Conservation (phyloP, 2,113 vertebrate species). For the Muntiacus muntjak region DNA sequence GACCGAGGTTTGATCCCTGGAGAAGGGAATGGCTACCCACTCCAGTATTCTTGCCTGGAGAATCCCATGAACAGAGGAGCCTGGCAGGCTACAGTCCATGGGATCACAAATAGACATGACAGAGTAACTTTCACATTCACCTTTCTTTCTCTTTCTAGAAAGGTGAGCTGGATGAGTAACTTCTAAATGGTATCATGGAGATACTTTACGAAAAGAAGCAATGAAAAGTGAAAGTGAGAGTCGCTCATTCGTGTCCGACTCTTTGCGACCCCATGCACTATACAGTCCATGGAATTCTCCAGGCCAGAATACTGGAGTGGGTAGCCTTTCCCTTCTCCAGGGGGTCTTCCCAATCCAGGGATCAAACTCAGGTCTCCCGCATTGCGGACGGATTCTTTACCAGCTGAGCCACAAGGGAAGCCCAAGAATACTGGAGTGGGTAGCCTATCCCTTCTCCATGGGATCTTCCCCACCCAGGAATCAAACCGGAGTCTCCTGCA, state of each 20-base stretch:
- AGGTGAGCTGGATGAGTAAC: neutral
- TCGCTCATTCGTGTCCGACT: accelerated
- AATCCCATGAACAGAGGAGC: neutral
- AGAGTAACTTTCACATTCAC: neutral
- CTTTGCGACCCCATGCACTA: neutral
- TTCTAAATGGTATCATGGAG: neutral
- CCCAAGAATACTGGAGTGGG: neutral
- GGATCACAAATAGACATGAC: neutral
- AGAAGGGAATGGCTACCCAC: neutral
- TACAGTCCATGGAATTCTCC: neutral
- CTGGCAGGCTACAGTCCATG: neutral
- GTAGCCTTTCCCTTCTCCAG: neutral
- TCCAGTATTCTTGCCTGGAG: neutral
- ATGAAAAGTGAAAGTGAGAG: neutral
- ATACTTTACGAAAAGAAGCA: neutral
- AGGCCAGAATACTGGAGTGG: neutral
- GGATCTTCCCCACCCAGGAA: neutral
- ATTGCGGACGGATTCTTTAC: accelerated
- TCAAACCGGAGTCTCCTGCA: neutral
- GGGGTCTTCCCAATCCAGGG: neutral
- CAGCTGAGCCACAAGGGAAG: neutral
- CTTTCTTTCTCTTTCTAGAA: neutral
- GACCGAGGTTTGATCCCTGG: neutral
- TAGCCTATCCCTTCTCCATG: neutral
- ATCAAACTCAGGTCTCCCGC: neutral